Base-by-base conservation (phyloP, 2,113 vertebrate genomes). In the Mixornis gularis region DNA sequence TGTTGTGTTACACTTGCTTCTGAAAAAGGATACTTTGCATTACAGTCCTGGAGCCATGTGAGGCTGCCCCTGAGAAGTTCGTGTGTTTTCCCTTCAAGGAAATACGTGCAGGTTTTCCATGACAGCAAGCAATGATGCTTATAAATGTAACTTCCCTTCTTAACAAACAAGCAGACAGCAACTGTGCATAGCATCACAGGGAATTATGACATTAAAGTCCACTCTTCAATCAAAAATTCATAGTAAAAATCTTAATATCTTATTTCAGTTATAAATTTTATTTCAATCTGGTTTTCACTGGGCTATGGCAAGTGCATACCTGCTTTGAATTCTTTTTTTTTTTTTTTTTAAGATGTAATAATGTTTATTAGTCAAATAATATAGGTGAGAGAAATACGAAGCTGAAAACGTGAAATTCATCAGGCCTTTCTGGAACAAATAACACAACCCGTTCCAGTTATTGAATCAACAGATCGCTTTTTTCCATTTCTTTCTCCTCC, bases 391-490 rank as follows among this genome's bases (percentile, higher is more conserved):
- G 53, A 36, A 26, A 36, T 76, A 20, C 2, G 3, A 78, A 85
- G n/a, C 51, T 81, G n/a, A 58, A 49, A 27, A 70, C n/a, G 5
- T 71, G 4, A 46, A 41, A 26, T 72, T 44, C 0, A 0, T 81
- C 26, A 34, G 48, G 8, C 22, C 9, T 71, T 82, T 79, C 22
- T 51, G 21, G 19, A 79, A 26, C 8, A 91, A 76, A 55, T 19
- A 7, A 12, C 9, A 7, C 64, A 19, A 66, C 14, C 7, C 0
- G 0, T 63, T 81, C 18, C 40, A 70, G 1, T 48, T 85, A 69
- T 3, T 85, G 24, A 72, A 64, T 70, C 24, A 74, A 36, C 12
- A 58, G 10, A 49, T 60, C 10, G 13, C 4, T 41, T 52, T 60
- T 34, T 69, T 46, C 51, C 16, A 7, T 73, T 62, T 88, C 10